phyloP scores from a whole-genome alignment of 2,113 vertebrate genomes.

The Gopherus flavomarginatus region DNA sequence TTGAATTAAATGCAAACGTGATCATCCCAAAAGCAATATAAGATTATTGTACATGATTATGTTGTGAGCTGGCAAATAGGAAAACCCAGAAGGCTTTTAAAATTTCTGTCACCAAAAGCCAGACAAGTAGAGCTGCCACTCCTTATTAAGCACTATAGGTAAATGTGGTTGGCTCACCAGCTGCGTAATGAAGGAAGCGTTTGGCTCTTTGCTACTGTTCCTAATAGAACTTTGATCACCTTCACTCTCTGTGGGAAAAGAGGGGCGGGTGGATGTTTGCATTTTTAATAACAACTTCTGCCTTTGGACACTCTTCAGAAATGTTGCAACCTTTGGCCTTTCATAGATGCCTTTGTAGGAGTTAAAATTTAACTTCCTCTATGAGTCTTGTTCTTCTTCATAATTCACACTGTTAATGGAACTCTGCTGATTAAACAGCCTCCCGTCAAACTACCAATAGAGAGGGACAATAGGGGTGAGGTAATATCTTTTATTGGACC shows the following conservation, averaged over 20 bases:
- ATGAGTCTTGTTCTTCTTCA: background rate
- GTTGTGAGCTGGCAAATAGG: background rate
- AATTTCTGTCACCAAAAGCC: background rate
- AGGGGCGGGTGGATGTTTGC: background rate
- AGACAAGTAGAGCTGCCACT: background rate
- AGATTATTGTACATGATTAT: background rate
- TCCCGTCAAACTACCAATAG: background rate
- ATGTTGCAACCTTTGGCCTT: conserved; percentile 6
- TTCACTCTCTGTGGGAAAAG: background rate
- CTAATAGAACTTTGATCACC: background rate
- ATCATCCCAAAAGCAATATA: background rate
- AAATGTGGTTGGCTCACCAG: background rate
- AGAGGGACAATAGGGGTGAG: background rate
- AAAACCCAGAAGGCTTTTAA: conserved; percentile 12
- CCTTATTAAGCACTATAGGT: background rate
- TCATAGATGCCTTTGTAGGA: conserved; percentile 20
- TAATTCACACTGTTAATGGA: background rate
- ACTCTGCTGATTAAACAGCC: background rate
- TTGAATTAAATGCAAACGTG: conserved; percentile 28
- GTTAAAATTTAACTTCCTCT: conserved; percentile 29
- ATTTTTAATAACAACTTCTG: background rate
- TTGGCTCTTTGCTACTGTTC: background rate
- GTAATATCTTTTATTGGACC: background rate
- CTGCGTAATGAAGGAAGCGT: background rate
- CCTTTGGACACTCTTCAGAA: background rate